phyloP scores from a whole-genome alignment of 2,797 vertebrate genomes.

The Microtus californicus region DNA sequence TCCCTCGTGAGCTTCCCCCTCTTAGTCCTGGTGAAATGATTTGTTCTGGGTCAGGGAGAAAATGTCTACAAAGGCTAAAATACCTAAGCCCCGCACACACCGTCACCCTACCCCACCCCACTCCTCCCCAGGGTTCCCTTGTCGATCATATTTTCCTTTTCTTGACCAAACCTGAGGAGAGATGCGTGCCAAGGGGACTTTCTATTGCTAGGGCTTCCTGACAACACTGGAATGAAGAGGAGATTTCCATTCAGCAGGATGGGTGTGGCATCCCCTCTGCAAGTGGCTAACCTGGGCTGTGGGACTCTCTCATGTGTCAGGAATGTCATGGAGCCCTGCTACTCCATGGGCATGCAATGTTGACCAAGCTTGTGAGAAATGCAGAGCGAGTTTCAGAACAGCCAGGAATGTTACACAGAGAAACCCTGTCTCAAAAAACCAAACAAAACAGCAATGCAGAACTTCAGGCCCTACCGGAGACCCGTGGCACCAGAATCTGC shows the following conservation, averaged over 20 bases:
- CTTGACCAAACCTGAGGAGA: not conserved
- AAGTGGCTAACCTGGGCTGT: too few species aligned
- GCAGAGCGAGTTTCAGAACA: not conserved
- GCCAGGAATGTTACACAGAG: not conserved
- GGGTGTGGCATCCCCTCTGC: not conserved
- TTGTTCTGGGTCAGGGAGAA: not conserved
- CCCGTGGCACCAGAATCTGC: not conserved
- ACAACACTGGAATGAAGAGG: not conserved
- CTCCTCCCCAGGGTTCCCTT: not conserved
- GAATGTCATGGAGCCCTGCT: not conserved
- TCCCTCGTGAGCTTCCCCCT: not conserved
- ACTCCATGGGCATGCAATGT: not conserved
- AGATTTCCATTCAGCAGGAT: not conserved
- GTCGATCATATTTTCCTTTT: not conserved
- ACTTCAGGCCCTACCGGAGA: not conserved
- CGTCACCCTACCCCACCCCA: rapidly evolving
- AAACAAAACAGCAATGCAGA: not conserved
- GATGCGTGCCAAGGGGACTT: not conserved
- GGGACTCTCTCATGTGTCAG: not conserved
- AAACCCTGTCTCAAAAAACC: not conserved
- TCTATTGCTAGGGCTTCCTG: not conserved
- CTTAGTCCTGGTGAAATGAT: not conserved
- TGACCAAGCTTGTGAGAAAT: not conserved
- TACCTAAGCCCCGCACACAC: not conserved
- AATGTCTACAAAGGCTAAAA: not conserved